Evolutionary conservation across 2,888 invertebrate species (phyloP).

Genomic region (Agrochola macilenta): DNA sequence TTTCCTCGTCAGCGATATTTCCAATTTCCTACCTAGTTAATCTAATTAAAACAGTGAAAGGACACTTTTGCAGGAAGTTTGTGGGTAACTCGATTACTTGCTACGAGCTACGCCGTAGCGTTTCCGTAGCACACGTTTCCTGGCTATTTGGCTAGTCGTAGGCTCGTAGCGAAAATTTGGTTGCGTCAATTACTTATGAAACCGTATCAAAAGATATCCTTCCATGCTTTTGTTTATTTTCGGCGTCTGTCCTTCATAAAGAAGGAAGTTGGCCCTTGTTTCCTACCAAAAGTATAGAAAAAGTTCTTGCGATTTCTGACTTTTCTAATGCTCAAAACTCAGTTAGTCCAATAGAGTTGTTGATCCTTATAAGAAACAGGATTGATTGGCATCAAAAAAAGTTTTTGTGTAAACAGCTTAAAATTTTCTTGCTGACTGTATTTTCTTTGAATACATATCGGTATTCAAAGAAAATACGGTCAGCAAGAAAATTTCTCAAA

Average conservation of each 20-base stretch:
- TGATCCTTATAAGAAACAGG: neutral
- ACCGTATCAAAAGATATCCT: neutral
- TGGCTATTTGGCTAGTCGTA: neutral
- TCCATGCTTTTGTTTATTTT: neutral
- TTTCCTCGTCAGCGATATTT: neutral
- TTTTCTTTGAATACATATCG: neutral
- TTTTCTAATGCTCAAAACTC: neutral
- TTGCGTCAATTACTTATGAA: constrained; percentile 1
- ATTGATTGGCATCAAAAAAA: neutral
- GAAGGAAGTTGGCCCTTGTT: neutral
- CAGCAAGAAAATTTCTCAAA: neutral
- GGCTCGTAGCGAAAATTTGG: constrained; percentile 4
- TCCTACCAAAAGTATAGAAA: neutral
- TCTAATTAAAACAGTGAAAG: constrained; percentile 4
- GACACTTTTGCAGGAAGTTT: constrained; percentile 1
- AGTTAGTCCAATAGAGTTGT: neutral
- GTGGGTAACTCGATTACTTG: constrained; percentile 26
- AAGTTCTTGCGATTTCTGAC: neutral
- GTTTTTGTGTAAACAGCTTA: neutral
- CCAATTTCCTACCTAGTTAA: neutral
- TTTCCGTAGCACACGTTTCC: constrained; percentile 42
- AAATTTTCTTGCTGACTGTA: neutral
- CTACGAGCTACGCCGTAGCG: constrained; percentile 60
- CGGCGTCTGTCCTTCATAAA: neutral
- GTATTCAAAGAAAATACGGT: too few relatives aligned